These are phyloP conservation scores for Scopus umbretta DNA, from an alignment of 2,113 vertebrate genomes.

Conservation along the genomic window DNA sequence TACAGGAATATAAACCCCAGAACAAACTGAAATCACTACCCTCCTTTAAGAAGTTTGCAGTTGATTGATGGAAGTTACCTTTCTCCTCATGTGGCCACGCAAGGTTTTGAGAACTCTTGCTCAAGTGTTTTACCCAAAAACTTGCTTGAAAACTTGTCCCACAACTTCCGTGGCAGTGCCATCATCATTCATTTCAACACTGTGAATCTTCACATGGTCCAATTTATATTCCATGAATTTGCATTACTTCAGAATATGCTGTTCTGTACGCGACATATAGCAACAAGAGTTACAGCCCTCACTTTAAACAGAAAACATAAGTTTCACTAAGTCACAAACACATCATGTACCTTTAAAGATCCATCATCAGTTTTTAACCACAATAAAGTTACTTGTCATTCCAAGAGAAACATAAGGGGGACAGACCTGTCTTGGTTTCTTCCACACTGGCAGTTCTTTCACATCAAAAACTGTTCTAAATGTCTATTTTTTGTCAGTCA, in stretches of 20 bases:
- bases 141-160: neutral
- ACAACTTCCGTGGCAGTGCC: neutral
- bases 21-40: neutral
- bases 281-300: neutral
- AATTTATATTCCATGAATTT: neutral
- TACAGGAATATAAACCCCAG: neutral
- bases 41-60: neutral
- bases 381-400: neutral
- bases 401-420: neutral
- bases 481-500: neutral
- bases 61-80: neutral
- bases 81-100: rapidly evolving
- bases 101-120: neutral
- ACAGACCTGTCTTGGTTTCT: neutral
- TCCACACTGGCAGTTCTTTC: neutral
- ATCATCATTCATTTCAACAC: neutral
- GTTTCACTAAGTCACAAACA: neutral
- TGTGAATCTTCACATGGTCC: neutral
- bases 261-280: neutral
- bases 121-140: neutral
- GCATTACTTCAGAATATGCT: neutral
- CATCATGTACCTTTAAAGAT: neutral
- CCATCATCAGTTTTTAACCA: neutral
- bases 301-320: neutral
- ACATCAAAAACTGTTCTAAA: neutral